Evolutionary conservation across 2,888 invertebrate species (phyloP).

Genomic region (Arctia plantaginis): DNA sequence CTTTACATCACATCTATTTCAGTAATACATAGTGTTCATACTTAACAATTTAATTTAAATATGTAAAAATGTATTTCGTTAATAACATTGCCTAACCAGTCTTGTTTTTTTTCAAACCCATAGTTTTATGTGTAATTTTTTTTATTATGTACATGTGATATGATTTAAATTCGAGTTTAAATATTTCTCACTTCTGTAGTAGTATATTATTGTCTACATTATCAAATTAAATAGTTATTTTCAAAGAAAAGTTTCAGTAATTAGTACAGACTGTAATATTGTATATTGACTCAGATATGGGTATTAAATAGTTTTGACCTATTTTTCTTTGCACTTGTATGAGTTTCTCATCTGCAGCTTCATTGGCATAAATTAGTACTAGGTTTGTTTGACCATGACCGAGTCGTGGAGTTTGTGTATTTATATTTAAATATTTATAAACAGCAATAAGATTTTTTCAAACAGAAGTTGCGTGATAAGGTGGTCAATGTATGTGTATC

Average conservation of each 20-base stretch:
- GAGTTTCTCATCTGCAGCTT: background rate
- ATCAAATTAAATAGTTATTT: too few species aligned
- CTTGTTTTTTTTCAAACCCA: too few species aligned
- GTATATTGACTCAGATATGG: background rate
- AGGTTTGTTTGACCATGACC: background rate
- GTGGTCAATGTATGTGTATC: background rate
- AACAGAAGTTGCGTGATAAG: background rate
- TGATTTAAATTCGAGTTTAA: too few species aligned
- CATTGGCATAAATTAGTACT: background rate
- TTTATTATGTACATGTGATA: too few species aligned
- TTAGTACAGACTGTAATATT: background rate
- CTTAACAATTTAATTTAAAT: too few species aligned
- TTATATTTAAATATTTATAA: background rate
- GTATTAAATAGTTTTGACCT: constrained; percentile 1
- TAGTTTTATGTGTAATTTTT: too few species aligned
- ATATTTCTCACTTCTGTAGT: too few species aligned
- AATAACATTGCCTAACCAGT: too few species aligned
- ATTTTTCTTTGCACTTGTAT: background rate
- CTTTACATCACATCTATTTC: too few species aligned
- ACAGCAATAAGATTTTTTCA: background rate
- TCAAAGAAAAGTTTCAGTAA: background rate
- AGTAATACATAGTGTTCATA: too few species aligned
- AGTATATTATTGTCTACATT: too few species aligned
- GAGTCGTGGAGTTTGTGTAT: background rate
- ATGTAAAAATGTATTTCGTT: too few species aligned